These are phyloP conservation scores for Limosa lapponica DNA, from an alignment of 2,797 vertebrate species.

Conservation along the genomic window DNA sequence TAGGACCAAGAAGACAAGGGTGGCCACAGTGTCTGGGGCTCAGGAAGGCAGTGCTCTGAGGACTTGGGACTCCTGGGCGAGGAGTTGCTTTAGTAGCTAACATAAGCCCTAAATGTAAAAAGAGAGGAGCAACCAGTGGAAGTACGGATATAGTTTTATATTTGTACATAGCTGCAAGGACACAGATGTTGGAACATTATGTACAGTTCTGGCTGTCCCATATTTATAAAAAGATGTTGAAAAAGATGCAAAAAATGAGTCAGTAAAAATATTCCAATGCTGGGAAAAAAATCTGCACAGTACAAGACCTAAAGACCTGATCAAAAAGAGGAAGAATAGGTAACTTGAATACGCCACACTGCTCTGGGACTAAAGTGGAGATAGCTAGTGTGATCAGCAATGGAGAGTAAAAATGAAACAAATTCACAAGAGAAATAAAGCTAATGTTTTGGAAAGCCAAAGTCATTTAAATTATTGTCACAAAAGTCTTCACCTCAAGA, in stretches of 20 bases:
- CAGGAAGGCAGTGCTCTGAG: background rate
- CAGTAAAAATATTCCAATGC: background rate
- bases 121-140: background rate
- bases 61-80: background rate
- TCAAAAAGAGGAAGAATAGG: background rate
- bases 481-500: background rate
- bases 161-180: background rate
- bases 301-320: background rate
- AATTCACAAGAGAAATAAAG: background rate
- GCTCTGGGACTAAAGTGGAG: background rate
- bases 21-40: background rate
- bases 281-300: background rate
- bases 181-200: background rate
- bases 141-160: background rate
- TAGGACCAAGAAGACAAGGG: background rate
- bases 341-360: background rate
- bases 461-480: background rate
- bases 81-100: background rate
- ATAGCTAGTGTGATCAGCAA: background rate
- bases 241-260: conserved; percentile 6
- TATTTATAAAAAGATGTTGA: conserved; percentile 9
- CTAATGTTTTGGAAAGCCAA: background rate
- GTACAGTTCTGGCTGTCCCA: background rate
- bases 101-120: background rate
- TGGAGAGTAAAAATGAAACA: background rate